These are phyloP conservation scores for Mormyrus proboscirostris DNA, from an alignment of 2,797 vertebrate genomes.

Conservation along the genomic window DNA sequence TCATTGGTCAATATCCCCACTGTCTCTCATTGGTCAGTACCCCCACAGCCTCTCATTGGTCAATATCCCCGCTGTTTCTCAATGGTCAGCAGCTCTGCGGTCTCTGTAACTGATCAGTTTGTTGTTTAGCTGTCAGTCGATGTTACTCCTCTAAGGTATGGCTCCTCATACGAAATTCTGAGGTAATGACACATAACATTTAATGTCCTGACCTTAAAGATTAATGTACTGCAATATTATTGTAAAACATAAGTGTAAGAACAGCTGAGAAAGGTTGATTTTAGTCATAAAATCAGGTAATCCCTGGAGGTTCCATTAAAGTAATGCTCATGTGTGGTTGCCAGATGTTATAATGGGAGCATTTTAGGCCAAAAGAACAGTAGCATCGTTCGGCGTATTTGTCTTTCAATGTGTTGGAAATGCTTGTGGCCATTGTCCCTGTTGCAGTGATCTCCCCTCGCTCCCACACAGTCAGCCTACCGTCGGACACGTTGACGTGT, in stretches of 20 bases:
- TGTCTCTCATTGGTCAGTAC: not conserved
- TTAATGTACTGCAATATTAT: slow-evolving; percentile 8
- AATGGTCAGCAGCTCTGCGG: not conserved
- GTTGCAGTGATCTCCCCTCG: not conserved
- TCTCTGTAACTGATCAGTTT: not conserved
- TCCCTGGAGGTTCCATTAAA: not conserved
- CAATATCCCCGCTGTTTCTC: not conserved
- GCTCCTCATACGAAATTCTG: not conserved
- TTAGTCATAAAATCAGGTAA: not conserved
- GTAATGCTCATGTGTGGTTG: not conserved
- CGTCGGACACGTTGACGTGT: not conserved
- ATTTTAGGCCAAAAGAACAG: not conserved
- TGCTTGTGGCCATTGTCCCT: not conserved
- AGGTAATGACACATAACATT: not conserved
- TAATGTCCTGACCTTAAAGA: not conserved
- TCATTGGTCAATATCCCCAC: not conserved
- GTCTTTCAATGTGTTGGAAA: slow-evolving; percentile 6
- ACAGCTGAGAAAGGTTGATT: not conserved
- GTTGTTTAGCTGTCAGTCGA: not conserved
- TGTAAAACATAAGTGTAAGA: not conserved
- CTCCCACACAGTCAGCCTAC: slow-evolving; percentile 27
- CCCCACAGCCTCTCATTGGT: not conserved
- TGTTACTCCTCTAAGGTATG: not conserved
- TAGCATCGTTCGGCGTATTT: not conserved
- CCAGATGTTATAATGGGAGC: not conserved